A percentile compares a stretch with the other conserved stretches of the same genome.
Evolutionary conservation across 2,888 invertebrate genomes (phyloP).

Genomic region (Drosophila paramelanica): DNA sequence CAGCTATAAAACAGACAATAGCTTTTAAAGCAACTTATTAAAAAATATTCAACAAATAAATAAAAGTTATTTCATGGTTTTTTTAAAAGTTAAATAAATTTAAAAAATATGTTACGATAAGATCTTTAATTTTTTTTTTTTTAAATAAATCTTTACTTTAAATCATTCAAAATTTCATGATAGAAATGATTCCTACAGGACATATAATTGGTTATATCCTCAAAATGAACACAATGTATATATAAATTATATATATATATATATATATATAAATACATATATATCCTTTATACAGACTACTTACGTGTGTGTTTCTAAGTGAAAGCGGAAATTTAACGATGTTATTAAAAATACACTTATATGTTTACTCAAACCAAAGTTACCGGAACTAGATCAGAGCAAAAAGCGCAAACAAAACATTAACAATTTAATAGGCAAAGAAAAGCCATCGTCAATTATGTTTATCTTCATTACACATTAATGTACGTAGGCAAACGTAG

Average conservation of each 20-base stretch:
- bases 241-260: too few species aligned
- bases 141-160: background rate
- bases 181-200: background rate
- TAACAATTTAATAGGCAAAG: conserved; percentile 29
- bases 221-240: background rate
- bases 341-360: conserved; percentile 18
- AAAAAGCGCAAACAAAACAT: conserved; percentile 23
- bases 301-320: conserved; percentile 15
- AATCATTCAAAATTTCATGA: background rate
- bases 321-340: conserved; percentile 60
- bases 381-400: conserved; percentile 67
- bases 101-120: background rate
- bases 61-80: background rate
- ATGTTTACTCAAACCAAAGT: conserved; percentile 31
- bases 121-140: background rate
- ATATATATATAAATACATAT: background rate
- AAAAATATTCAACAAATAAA: background rate
- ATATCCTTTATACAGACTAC: conserved; percentile 6
- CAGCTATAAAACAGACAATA: background rate
- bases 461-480: conserved; percentile 11
- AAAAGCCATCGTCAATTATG: conserved; percentile 38
- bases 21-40: background rate
- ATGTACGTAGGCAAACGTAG: conserved; percentile 15
- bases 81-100: background rate
- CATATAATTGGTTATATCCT: background rate